A percentile compares a stretch with the other conserved stretches of the same genome.
phyloP scores from a whole-genome alignment of 2,113 vertebrate genomes.

The Okapia johnstoni region DNA sequence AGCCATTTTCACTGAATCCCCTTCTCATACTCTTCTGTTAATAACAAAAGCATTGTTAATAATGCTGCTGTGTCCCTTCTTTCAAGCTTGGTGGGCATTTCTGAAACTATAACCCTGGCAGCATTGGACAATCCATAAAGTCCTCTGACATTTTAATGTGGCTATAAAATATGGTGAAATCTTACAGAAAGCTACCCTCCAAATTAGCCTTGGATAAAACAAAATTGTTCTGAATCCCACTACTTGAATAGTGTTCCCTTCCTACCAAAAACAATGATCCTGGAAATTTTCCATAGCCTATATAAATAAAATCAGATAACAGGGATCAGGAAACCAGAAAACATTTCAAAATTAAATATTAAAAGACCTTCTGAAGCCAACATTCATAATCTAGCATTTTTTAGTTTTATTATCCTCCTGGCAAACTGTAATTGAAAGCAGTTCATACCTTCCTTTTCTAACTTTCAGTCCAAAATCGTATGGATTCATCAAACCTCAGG shows the following conservation, averaged over 20 bases:
- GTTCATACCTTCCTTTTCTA: background rate
- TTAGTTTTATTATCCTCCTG: background rate
- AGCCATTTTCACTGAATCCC: slow-evolving; percentile 2
- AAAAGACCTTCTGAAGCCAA: background rate
- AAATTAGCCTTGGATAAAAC: slow-evolving; percentile 39
- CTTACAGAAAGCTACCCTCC: background rate
- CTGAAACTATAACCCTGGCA: background rate
- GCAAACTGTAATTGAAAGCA: background rate
- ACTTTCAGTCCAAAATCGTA: background rate
- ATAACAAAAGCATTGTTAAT: slow-evolving; percentile 26
- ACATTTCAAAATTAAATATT: slow-evolving; percentile 27
- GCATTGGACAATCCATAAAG: background rate
- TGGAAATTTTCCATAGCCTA: background rate
- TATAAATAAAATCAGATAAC: slow-evolving; percentile 24
- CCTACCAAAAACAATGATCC: background rate
- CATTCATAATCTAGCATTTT: background rate
- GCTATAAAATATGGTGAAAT: background rate
- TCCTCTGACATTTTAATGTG: slow-evolving; percentile 41
- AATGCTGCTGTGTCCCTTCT: background rate
- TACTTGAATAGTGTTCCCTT: background rate
- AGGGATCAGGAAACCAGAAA: background rate
- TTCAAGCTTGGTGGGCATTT: background rate
- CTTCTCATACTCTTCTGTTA: background rate
- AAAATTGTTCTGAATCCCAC: slow-evolving; percentile 30
- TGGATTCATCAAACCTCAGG: background rate